Percentiles rank a stretch among this genome's conserved stretches.
These are phyloP conservation scores for Cheilosia scutellata DNA, from an alignment of 2,888 invertebrate genomes.

Conservation along the genomic window DNA sequence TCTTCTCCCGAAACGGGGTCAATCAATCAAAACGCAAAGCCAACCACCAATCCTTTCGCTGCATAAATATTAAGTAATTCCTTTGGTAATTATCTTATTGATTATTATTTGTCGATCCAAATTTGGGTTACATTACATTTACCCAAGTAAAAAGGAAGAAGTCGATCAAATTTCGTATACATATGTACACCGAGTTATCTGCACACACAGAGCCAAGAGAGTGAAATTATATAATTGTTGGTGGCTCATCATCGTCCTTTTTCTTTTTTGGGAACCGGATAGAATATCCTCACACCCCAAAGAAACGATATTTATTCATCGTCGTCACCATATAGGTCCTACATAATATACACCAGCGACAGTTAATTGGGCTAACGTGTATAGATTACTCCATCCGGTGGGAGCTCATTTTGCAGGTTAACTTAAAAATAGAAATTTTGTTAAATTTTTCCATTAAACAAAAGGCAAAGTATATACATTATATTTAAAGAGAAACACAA, in stretches of 20 bases:
- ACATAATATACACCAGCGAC: conserved; percentile 18
- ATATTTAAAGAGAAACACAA: no score
- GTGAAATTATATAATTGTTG: conserved; percentile 60
- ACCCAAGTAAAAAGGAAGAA: conserved; percentile 24
- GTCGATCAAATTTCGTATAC: conserved; percentile 54
- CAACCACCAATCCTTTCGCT: conserved; percentile 39
- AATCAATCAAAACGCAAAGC: not conserved
- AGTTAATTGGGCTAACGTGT: conserved; percentile 55
- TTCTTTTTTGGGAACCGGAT: conserved; percentile 36
- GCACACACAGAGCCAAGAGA: conserved; percentile 11
- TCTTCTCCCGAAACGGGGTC: not conserved
- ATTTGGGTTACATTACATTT: conserved; percentile 48
- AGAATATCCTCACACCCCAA: conserved; percentile 61
- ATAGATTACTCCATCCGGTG: not conserved
- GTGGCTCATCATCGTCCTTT: conserved; percentile 39
- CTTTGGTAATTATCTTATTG: conserved; percentile 44
- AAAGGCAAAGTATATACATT: no score
- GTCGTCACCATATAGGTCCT: conserved; percentile 8
- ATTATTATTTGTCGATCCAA: conserved; percentile 63
- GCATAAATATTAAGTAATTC: conserved; percentile 53
- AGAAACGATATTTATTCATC: conserved; percentile 38
- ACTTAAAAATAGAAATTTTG: no score
- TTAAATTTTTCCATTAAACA: no score
- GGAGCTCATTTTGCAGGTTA: no score
- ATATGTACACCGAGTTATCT: not conserved